Evolutionary conservation across 1,140 invertebrate species (phyloP).

Genomic region (Drosophila auraria): DNA sequence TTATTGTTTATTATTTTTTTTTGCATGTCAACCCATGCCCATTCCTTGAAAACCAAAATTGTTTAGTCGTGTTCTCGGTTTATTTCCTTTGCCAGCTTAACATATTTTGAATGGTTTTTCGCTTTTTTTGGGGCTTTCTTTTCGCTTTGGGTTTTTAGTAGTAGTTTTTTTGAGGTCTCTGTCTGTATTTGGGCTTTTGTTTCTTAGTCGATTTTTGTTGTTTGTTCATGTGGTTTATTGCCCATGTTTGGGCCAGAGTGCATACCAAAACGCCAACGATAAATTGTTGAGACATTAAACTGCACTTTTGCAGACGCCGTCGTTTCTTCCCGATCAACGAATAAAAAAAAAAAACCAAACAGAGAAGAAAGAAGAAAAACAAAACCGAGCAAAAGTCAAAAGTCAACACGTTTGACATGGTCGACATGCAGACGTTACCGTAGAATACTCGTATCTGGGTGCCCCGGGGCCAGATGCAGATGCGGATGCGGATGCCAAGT

Average conservation of each 20-base stretch:
- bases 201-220: slow-evolving; percentile 22
- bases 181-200: slow-evolving; percentile 51
- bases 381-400: slow-evolving; percentile 66
- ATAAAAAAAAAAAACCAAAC: slow-evolving; percentile 15
- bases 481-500: slow-evolving; percentile 33
- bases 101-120: slow-evolving; percentile 51
- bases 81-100: slow-evolving; percentile 37
- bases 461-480: slow-evolving; percentile 25
- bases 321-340: slow-evolving; percentile 24
- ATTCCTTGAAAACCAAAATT: slow-evolving; percentile 45
- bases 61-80: slow-evolving; percentile 52
- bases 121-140: slow-evolving; percentile 37
- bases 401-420: slow-evolving; percentile 82
- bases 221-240: slow-evolving; percentile 66
- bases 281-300: slow-evolving; percentile 83
- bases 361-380: slow-evolving; percentile 8
- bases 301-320: slow-evolving; percentile 73
- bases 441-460: slow-evolving; percentile 36
- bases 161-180: slow-evolving; percentile 38
- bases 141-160: slow-evolving; percentile 18
- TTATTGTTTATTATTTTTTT: background rate
- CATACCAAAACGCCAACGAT: slow-evolving; percentile 80
- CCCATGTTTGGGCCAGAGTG: slow-evolving; percentile 70
- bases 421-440: slow-evolving; percentile 79
- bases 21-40: slow-evolving; percentile 17